These are phyloP conservation scores for Xylota sylvarum DNA, from an alignment of 2,888 invertebrate genomes.

Conservation along the genomic window DNA sequence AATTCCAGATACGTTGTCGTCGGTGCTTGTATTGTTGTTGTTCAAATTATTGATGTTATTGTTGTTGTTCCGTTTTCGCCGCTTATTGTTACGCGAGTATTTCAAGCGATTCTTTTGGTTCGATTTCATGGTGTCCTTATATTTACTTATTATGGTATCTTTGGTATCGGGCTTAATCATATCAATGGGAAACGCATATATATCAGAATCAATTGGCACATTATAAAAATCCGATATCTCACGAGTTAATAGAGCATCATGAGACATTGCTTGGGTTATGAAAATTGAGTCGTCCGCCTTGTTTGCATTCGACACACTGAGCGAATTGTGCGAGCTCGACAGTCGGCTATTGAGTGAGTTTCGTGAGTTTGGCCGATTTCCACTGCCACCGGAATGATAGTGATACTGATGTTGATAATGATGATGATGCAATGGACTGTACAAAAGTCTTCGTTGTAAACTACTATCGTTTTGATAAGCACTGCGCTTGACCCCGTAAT, in stretches of 20 bases:
- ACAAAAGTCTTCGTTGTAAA: conserved; percentile 82
- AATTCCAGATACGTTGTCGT: conserved; percentile 79
- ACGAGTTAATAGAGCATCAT: conserved; percentile 91
- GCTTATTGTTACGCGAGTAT: conserved; percentile 82
- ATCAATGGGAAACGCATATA: conserved; percentile 94
- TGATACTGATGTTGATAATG: conserved; percentile 80
- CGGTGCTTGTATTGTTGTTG: conserved; percentile 80
- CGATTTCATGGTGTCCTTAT: conserved; percentile 83
- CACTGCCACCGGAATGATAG: conserved; percentile 79
- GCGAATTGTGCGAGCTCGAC: conserved; percentile 94
- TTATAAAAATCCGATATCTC: conserved; percentile 94
- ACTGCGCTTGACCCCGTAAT: conserved; percentile 82
- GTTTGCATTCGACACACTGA: conserved; percentile 89
- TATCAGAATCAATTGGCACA: conserved; percentile 95
- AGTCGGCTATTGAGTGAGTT: conserved; percentile 91
- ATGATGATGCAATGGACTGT: conserved; percentile 83
- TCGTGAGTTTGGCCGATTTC: conserved; percentile 89
- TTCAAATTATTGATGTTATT: conserved; percentile 80
- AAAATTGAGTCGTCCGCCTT: conserved; percentile 94
- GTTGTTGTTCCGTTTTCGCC: conserved; percentile 83
- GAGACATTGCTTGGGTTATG: conserved; percentile 95
- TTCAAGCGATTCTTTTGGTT: conserved; percentile 79
- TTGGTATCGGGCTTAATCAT: conserved; percentile 87
- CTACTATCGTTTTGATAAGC: conserved; percentile 79
- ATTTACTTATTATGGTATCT: conserved; percentile 84